Evolutionary conservation across 2,113 vertebrate species (phyloP).

Genomic region (Murina feae): DNA sequence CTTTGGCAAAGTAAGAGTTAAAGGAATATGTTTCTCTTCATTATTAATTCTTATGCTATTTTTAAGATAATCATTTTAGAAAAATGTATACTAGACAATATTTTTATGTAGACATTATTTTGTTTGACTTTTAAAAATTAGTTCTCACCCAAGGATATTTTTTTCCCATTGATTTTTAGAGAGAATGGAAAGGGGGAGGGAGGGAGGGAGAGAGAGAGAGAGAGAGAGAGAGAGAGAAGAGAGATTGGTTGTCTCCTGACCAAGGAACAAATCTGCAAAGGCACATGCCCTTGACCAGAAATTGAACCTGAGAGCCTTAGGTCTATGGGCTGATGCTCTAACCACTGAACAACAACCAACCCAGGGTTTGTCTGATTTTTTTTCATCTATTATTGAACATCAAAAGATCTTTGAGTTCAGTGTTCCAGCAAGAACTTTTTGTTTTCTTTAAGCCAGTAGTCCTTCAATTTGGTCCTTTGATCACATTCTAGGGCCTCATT

Average conservation of each 20-base stretch:
- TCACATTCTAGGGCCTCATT: not conserved
- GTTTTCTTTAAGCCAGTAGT: not conserved
- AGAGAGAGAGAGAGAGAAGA: too few species aligned
- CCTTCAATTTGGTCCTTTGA: not conserved
- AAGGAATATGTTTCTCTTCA: not conserved
- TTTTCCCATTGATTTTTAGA: too few species aligned
- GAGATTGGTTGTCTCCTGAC: too few species aligned
- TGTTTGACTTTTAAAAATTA: not conserved
- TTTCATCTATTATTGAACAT: not conserved
- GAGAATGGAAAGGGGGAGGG: too few species aligned
- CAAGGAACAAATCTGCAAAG: too few species aligned
- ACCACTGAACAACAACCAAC: too few species aligned
- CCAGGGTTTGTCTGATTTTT: too few species aligned
- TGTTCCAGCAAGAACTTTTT: not conserved
- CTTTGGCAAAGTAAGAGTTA: constrained; percentile 55
- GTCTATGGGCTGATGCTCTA: too few species aligned
- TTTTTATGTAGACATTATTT: constrained; percentile 38
- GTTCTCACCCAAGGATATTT: too few species aligned
- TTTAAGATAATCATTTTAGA: not conserved
- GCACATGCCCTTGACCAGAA: too few species aligned
- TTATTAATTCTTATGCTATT: not conserved
- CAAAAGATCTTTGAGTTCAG: not conserved
- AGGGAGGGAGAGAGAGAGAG: too few species aligned
- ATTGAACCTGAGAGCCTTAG: too few species aligned
- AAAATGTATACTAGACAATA: not conserved